A percentile compares a stretch with the other conserved stretches of the same genome.
phyloP scores from a whole-genome alignment of 1,140 invertebrate species.

The Mactra quadrangularis region DNA sequence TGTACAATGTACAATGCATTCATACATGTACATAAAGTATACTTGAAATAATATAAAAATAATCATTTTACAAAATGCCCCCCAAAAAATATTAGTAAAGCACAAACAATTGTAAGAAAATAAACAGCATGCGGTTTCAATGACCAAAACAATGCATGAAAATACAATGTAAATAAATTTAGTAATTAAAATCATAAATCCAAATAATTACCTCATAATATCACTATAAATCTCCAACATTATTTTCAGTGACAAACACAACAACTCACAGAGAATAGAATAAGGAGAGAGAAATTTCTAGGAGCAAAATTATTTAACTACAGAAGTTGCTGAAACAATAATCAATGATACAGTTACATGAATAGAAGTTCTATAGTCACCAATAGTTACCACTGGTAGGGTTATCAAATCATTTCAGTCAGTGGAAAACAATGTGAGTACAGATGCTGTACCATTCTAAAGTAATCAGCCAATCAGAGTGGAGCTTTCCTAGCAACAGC shows the following conservation, averaged over 20 bases:
- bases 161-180: no score
- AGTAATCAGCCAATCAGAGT: constrained; percentile 42
- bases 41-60: no score
- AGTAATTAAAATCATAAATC: no score
- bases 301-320: background rate
- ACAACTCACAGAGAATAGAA: constrained; percentile 34
- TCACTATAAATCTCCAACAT: constrained; percentile 58
- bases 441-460: constrained; percentile 40
- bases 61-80: no score
- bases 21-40: no score
- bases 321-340: constrained; percentile 38
- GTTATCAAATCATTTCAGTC: constrained; percentile 54
- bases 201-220: constrained; percentile 51
- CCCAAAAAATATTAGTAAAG: no score
- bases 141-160: no score
- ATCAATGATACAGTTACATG: constrained; percentile 15
- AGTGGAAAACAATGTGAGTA: constrained; percentile 32
- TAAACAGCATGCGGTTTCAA: no score
- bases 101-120: no score
- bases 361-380: background rate
- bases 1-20: no score
- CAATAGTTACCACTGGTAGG: constrained; percentile 4
- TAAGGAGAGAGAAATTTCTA: no score
- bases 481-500: background rate
- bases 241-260: constrained; percentile 9